Percentiles rank a stretch among this genome's conserved stretches.
Evolutionary conservation across 2,113 vertebrate genomes (phyloP).

Genomic region (Gnathochromis pfefferi): DNA sequence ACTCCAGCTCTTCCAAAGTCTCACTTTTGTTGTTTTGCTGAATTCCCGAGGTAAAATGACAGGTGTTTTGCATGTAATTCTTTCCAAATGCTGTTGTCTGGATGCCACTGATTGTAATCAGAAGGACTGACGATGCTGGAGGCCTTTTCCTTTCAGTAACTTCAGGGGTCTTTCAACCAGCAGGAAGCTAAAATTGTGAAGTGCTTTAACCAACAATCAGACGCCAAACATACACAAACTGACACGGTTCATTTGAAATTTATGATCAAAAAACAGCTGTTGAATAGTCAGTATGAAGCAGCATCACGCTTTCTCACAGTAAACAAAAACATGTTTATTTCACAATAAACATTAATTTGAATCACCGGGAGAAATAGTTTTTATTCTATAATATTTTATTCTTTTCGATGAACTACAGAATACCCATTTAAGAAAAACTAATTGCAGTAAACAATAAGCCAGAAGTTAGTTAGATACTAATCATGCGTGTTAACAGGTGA

Average conservation of each 20-base stretch:
- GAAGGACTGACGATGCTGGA: slow-evolving; percentile 54
- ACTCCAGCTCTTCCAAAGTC: not conserved
- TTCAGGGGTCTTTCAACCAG: slow-evolving; percentile 58
- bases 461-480: not conserved
- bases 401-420: not conserved
- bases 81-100: slow-evolving; percentile 48
- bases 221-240: slow-evolving; percentile 47
- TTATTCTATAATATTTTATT: not conserved
- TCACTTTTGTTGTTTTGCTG: slow-evolving; percentile 12
- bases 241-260: slow-evolving; percentile 45
- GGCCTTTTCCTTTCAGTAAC: slow-evolving; percentile 51
- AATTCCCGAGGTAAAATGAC: slow-evolving; percentile 49
- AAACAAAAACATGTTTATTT: slow-evolving; percentile 43
- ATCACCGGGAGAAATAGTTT: slow-evolving; percentile 24
- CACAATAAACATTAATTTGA: slow-evolving; percentile 29
- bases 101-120: slow-evolving; percentile 68
- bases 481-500: not conserved
- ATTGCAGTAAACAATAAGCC: not conserved
- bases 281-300: slow-evolving; percentile 48
- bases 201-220: slow-evolving; percentile 58
- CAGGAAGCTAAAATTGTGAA: slow-evolving; percentile 43
- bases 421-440: not conserved
- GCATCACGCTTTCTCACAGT: not conserved
- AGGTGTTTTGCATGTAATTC: slow-evolving; percentile 64
- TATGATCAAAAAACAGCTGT: slow-evolving; percentile 50